A percentile compares a stretch with the other conserved stretches of the same genome.
Evolutionary conservation across 2,888 invertebrate genomes (phyloP).

Genomic region (Vanessa cardui): DNA sequence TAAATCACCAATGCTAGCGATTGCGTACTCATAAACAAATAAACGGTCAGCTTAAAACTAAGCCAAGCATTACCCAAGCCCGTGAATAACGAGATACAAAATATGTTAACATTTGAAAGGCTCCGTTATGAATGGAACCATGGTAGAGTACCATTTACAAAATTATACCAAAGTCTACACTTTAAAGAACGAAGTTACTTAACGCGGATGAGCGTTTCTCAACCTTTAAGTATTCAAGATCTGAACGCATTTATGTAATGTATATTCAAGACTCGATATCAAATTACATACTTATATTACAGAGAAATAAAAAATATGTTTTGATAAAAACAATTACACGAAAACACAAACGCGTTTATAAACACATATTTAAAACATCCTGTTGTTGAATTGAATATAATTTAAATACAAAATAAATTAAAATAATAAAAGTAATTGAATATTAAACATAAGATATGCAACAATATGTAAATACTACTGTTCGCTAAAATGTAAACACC

Average conservation of each 20-base stretch:
- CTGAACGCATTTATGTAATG: not conserved
- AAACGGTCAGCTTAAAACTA: not conserved
- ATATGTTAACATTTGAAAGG: conserved; percentile 11
- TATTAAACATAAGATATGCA: no score
- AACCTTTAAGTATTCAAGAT: not conserved
- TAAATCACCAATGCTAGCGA: not conserved
- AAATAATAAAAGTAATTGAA: no score
- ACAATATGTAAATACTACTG: no score
- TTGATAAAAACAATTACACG: not conserved
- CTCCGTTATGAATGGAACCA: not conserved
- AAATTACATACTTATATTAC: no score
- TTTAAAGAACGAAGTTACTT: not conserved
- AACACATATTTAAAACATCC: no score
- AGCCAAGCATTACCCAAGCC: not conserved
- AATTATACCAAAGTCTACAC: conserved; percentile 1
- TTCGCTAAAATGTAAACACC: no score
- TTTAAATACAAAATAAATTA: no score
- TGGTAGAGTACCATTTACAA: not conserved
- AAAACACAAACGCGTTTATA: no score
- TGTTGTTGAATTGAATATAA: no score
- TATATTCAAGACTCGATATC: not conserved
- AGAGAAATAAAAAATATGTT: not conserved
- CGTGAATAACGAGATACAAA: not conserved
- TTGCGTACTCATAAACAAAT: conserved; percentile 1
- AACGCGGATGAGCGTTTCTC: not conserved